phyloP scores from a whole-genome alignment of 2,113 vertebrate species.

The Oreocharis arfaki region DNA sequence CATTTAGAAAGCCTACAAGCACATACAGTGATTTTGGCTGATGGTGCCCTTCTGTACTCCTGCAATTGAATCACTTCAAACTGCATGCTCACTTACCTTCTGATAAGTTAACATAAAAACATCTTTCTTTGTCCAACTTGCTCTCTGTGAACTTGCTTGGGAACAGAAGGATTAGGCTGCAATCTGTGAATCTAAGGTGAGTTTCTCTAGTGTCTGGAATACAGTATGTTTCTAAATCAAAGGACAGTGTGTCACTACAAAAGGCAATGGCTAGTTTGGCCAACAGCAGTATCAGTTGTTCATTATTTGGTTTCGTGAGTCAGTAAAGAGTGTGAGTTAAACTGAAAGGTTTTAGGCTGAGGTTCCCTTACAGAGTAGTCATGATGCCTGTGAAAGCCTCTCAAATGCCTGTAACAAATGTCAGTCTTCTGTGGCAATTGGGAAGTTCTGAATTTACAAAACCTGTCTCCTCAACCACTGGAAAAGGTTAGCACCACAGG shows the following conservation, averaged over 20 bases:
- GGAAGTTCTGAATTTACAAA: neutral
- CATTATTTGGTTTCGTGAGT: neutral
- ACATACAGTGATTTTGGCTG: neutral
- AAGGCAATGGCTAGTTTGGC: neutral
- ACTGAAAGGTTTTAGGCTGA: neutral
- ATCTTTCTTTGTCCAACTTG: neutral
- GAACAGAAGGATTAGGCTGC: neutral
- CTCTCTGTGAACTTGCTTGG: neutral
- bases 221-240: neutral
- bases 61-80: neutral
- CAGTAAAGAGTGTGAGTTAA: neutral
- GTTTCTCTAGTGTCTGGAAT: neutral
- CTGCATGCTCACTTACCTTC: neutral
- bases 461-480: accelerated
- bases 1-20: neutral
- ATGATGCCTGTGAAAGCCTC: neutral
- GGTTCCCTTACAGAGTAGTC: neutral
- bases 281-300: neutral
- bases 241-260: neutral
- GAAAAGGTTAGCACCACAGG: neutral
- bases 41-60: neutral
- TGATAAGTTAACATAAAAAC: neutral
- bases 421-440: neutral
- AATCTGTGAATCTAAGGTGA: neutral
- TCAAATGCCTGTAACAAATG: neutral